Evolutionary conservation across 2,797 vertebrate species (phyloP).

Genomic region (Thripadectes ignobilis): DNA sequence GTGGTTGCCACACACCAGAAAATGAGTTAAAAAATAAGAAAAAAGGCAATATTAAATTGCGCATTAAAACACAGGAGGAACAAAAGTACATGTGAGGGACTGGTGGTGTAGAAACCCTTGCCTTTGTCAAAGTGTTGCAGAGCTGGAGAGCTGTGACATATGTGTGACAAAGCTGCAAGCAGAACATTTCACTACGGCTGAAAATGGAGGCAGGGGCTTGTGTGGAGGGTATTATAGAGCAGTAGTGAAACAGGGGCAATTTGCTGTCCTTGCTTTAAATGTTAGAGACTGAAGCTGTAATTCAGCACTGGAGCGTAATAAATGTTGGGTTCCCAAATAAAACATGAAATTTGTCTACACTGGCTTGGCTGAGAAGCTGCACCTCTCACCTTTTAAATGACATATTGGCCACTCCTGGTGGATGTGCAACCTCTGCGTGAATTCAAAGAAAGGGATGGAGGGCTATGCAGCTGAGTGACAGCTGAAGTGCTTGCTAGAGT

Average conservation of each 20-base stretch:
- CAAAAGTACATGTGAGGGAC: background rate
- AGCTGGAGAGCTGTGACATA: background rate
- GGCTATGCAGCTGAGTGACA: background rate
- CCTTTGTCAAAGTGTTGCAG: background rate
- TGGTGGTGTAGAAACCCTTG: rapidly evolving
- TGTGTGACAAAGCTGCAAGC: background rate
- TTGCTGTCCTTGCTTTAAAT: background rate
- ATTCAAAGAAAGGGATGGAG: background rate
- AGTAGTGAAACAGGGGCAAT: background rate
- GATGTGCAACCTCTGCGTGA: rapidly evolving
- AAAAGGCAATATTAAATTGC: background rate
- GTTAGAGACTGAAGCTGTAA: background rate
- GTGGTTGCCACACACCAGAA: background rate
- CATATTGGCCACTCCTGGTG: background rate
- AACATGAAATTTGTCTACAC: background rate
- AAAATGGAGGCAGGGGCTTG: background rate
- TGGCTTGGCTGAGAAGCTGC: background rate
- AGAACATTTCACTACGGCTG: background rate
- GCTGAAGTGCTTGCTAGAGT: background rate
- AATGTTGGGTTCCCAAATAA: background rate
- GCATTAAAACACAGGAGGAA: background rate
- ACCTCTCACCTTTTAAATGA: background rate
- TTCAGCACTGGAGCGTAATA: background rate
- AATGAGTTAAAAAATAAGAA: background rate
- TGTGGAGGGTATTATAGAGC: background rate